Evolutionary conservation across 2,888 invertebrate species (phyloP), one percentile per base, ranked within the genome.

Genomic region (Latheticus oryzae): DNA sequence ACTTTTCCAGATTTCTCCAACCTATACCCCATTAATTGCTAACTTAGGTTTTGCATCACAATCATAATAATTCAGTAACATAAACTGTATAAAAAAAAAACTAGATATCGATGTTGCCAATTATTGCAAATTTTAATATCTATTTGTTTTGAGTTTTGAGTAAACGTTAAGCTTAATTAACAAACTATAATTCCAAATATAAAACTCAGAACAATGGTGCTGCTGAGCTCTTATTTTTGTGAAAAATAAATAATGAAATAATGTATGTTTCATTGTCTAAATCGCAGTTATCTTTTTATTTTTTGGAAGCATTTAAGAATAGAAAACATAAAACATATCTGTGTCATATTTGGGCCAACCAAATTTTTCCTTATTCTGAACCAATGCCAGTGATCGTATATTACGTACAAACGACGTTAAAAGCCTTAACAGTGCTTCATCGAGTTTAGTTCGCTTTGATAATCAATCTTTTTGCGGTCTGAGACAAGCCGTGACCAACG

Each of bases 401-500:
- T 57, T 57, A 52, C 28, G 13, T 35, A 35, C 37, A 37, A 51
- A 53, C 48, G 53, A 47, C 53, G 53, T 47, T 53, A 53, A 48
- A 40, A 47, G 45, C 48, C 40, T 45, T 30, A 45, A 38, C 52
- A 52, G 32, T 45, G 51, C 57, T 53, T 48, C 58, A 58, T 58
- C 58, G 54, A 48, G 48, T 58, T 47, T 28, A 37, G 26, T 54
- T 58, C 56, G 61, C 51, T 56, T 19, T 51, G 48, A 60, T 61
- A 58, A 64, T 64, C 61, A 60, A 64, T 64, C 64, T 64, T 58
- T 62, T 43, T 48, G 42, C 32, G 52, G 47, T 57, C 38, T 51
- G 40, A 50, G 52, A 26, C 62, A 35, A 40, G 32, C 42, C 26
- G 42, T 58, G 62, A 60, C 56, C 60, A 58, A 64, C 57, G 61